Evolutionary conservation across 2,888 invertebrate genomes (phyloP).

Genomic region (Drosophila dives): DNA sequence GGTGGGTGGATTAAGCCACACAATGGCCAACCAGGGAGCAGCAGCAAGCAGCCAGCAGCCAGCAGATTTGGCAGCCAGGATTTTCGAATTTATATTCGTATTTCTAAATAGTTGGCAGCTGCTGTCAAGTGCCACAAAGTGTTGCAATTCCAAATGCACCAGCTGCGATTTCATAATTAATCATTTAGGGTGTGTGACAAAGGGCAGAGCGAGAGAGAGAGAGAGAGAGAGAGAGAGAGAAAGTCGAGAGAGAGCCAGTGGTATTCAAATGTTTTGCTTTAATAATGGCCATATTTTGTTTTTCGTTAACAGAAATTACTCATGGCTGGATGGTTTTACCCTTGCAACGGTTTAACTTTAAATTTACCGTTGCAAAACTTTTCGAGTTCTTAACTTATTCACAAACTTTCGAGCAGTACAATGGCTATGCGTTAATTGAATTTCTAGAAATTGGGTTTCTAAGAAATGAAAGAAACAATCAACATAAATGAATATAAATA

Average conservation of each 20-base stretch:
- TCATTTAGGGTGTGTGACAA: conserved; percentile 14
- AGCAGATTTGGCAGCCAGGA: conserved; percentile 22
- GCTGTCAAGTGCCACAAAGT: conserved; percentile 35
- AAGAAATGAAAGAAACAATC: background rate
- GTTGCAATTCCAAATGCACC: conserved; percentile 48
- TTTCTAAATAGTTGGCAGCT: conserved; percentile 28
- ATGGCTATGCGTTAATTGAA: background rate
- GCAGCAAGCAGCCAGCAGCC: background rate
- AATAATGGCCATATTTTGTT: background rate
- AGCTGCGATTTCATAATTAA: conserved; percentile 66
- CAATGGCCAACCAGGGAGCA: conserved; percentile 35
- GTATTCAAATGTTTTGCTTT: background rate
- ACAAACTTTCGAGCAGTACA: background rate
- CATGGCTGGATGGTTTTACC: background rate
- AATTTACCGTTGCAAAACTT: background rate
- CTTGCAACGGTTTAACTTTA: background rate
- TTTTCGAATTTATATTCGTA: conserved; percentile 27
- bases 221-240: background rate
- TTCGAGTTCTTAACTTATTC: background rate
- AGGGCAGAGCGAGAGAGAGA: background rate
- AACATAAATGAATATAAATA: background rate
- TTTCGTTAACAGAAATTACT: background rate
- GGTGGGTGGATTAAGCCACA: background rate
- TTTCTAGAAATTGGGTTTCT: background rate
- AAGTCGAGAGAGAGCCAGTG: background rate